phyloP scores from a whole-genome alignment of 2,113 vertebrate genomes.

The Sceloporus tristichus region DNA sequence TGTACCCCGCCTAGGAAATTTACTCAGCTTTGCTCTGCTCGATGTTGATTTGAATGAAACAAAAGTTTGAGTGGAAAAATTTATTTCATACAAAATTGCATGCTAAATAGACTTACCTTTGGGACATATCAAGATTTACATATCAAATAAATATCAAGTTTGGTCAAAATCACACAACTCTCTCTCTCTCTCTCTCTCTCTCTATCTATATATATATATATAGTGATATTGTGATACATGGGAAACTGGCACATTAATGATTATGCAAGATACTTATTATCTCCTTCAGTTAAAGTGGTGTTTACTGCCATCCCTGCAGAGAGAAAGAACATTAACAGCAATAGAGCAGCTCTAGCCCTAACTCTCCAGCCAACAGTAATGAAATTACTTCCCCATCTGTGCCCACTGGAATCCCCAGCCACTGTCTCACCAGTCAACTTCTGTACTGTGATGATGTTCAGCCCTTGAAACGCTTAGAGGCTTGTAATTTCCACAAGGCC shows the following conservation, averaged over 20 bases:
- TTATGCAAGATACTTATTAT: neutral
- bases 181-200: too few species aligned
- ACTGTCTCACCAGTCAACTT: neutral
- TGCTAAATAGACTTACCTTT: too few species aligned
- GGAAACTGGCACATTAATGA: neutral
- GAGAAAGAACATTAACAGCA: neutral
- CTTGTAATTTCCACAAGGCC: conserved; percentile 15
- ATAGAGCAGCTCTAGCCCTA: neutral
- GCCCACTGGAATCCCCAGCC: neutral
- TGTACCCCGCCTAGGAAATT: too few species aligned
- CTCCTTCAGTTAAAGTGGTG: neutral
- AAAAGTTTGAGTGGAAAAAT: too few species aligned
- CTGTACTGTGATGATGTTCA: neutral
- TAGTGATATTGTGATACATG: neutral
- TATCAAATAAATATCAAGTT: too few species aligned
- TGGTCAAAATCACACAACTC: too few species aligned
- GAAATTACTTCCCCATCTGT: neutral
- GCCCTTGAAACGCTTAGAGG: neutral
- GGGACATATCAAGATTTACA: too few species aligned
- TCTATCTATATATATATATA: too few species aligned
- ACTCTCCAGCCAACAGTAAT: neutral
- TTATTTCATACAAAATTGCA: too few species aligned
- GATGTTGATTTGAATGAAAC: too few species aligned
- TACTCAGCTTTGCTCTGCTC: too few species aligned
- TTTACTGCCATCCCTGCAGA: neutral